Evolutionary conservation across 2,113 vertebrate genomes (phyloP), one percentile per base, ranked within the genome.

Genomic region (Orcinus orca): DNA sequence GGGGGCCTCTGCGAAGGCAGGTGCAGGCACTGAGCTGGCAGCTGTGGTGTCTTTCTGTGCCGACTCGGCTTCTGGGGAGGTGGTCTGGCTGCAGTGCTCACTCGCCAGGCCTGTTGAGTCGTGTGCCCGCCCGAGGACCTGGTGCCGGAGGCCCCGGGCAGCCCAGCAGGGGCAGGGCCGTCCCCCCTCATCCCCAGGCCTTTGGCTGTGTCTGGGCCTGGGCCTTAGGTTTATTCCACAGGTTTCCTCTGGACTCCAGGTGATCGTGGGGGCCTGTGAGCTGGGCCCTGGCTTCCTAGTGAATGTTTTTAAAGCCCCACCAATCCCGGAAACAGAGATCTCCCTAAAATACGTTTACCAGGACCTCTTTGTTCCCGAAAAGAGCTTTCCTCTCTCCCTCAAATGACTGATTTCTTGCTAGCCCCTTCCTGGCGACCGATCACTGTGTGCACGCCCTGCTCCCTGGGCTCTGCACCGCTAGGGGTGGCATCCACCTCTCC

Each of bases 61-160:
- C 47, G 13, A 47, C 31, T 60, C 9, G 10, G 23, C 50, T 44
- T 70, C 29, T 62, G 5, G 41, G 55, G 67, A 63, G 55, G 62
- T 18, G 5, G 7, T n/a, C 55, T 29, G 53, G 25, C 36, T 67
- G 62, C 9, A 18, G 29, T 12, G n/a, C 83, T 83, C 47, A 21
- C 71, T 88, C 5, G 2, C 76, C 18, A n/a, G 25, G 25, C 23
- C 60, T n/a, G 5, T 33, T 36, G 41, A 36, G 44, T 65, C 18
- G 0, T 4, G 25, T 33, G 36, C 6, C 50, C 0, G 0, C 47
- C 55, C 5, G 38, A 41, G 71, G 63, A 41, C 2, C 44, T 53
- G 47, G 20, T 18, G 9, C 9, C 14, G n/a, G 25, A 47, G 17
- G 38, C 47, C 20, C 53, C 12, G 79, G 33, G 33, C 13, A 8